These are phyloP conservation scores for Diachrysia chrysitis DNA, from an alignment of 2,888 invertebrate genomes.

Conservation along the genomic window DNA sequence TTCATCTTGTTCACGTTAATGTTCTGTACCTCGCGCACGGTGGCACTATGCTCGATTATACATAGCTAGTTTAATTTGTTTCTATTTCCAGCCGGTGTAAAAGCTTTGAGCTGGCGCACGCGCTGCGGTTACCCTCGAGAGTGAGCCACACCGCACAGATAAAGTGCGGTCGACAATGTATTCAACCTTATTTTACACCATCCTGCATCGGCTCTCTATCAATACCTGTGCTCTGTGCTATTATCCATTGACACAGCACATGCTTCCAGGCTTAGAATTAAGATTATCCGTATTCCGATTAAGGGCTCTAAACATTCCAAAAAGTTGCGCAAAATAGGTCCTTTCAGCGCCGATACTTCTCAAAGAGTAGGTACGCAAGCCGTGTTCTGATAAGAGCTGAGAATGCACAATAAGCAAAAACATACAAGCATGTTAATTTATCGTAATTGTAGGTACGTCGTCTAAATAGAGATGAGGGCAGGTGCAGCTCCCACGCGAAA, in stretches of 20 bases:
- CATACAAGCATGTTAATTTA: constrained; percentile 68
- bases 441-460: constrained; percentile 67
- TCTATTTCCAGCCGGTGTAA: constrained; percentile 63
- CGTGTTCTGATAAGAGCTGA: constrained; percentile 52
- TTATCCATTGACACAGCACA: background rate
- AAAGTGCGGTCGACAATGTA: constrained; percentile 65
- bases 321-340: constrained; percentile 47
- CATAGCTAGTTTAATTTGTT: constrained; percentile 56
- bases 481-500: constrained; percentile 74
- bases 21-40: constrained; percentile 24
- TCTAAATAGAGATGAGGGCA: constrained; percentile 63
- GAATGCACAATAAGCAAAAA: constrained; percentile 69
- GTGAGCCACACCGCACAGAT: constrained; percentile 64
- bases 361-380: constrained; percentile 28
- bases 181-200: constrained; percentile 31
- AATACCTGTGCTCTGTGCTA: background rate
- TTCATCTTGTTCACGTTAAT: background rate
- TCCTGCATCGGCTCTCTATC: background rate
- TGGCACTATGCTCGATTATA: constrained; percentile 46
- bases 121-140: constrained; percentile 67
- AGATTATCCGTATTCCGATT: background rate
- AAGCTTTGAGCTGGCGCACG: constrained; percentile 60
- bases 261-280: background rate
- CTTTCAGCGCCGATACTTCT: constrained; percentile 39
- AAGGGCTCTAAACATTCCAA: constrained; percentile 31